Conservation (phyloP, 2,888 invertebrate species). For the Sesamia inferens region DNA sequence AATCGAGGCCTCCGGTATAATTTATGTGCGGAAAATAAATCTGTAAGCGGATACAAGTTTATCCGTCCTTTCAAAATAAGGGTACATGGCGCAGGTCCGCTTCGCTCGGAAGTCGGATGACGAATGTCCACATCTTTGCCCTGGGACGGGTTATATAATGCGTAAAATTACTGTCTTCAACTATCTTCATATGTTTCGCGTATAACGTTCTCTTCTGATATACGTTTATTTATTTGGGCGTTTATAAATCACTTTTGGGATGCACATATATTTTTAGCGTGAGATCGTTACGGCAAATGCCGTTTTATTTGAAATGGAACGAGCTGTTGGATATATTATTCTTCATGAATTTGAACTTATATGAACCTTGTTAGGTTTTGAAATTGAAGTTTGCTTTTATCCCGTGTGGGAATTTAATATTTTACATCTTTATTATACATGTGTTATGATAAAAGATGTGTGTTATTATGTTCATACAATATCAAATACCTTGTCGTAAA, state of each 20-base stretch:
- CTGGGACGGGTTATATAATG: slow-evolving; percentile 86
- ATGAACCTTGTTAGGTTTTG: slow-evolving; percentile 24
- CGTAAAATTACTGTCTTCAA: slow-evolving; percentile 87
- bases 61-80: slow-evolving; percentile 83
- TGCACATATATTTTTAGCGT: slow-evolving; percentile 57
- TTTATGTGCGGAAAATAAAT: slow-evolving; percentile 82
- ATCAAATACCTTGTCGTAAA: slow-evolving; percentile 1
- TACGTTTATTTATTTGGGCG: slow-evolving; percentile 70
- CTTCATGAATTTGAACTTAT: slow-evolving; percentile 13
- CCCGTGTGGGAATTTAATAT: not conserved
- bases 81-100: slow-evolving; percentile 75
- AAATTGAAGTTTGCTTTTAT: slow-evolving; percentile 5
- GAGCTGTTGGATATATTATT: slow-evolving; percentile 41
- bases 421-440: not conserved
- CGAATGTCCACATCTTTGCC: slow-evolving; percentile 82
- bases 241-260: slow-evolving; percentile 64
- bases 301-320: slow-evolving; percentile 50
- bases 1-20: slow-evolving; percentile 71
- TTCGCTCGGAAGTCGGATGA: slow-evolving; percentile 80
- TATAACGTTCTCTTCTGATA: slow-evolving; percentile 67
- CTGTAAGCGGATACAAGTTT: slow-evolving; percentile 82
- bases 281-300: slow-evolving; percentile 46
- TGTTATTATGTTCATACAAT: not conserved
- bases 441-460: too few species aligned
- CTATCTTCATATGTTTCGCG: slow-evolving; percentile 80